Evolutionary conservation across 2,888 invertebrate species (phyloP).

Genomic region (Ophraella communa): DNA sequence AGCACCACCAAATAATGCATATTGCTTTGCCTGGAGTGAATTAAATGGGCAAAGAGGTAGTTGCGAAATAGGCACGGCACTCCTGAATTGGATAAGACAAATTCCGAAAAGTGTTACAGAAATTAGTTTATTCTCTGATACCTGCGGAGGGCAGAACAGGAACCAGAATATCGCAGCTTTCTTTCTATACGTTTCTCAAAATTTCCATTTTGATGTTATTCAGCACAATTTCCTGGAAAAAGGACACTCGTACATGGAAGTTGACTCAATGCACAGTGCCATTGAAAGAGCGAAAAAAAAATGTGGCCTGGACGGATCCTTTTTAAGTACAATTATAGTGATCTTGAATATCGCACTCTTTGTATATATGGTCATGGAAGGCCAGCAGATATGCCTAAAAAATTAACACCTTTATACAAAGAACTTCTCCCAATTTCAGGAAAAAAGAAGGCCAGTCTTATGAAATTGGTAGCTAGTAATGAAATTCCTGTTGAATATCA

Average conservation of each 20-base stretch:
- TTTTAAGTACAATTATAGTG: neutral
- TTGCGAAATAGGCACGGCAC: neutral
- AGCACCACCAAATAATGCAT: neutral
- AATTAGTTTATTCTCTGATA: slow-evolving; percentile 19
- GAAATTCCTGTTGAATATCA: neutral
- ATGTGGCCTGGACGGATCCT: no score
- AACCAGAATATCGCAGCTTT: slow-evolving; percentile 13
- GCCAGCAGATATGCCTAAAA: neutral
- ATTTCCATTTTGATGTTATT: slow-evolving; percentile 14
- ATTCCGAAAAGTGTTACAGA: neutral
- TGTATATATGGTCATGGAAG: neutral
- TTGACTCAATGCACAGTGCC: neutral
- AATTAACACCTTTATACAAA: neutral
- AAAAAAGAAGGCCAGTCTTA: neutral
- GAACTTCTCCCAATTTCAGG: neutral
- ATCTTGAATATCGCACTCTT: neutral
- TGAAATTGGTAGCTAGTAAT: neutral
- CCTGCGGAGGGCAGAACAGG: slow-evolving; percentile 34
- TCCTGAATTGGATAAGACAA: neutral
- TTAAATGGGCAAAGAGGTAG: neutral
- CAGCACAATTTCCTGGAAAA: slow-evolving; percentile 20
- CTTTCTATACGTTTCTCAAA: slow-evolving; percentile 20
- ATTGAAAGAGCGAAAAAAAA: neutral
- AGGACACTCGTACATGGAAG: neutral
- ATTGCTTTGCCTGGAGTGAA: neutral